A percentile compares a stretch with the other conserved stretches of the same genome.
phyloP scores from a whole-genome alignment of 2,888 invertebrate species.

The Sphaerophoria rueppellii region DNA sequence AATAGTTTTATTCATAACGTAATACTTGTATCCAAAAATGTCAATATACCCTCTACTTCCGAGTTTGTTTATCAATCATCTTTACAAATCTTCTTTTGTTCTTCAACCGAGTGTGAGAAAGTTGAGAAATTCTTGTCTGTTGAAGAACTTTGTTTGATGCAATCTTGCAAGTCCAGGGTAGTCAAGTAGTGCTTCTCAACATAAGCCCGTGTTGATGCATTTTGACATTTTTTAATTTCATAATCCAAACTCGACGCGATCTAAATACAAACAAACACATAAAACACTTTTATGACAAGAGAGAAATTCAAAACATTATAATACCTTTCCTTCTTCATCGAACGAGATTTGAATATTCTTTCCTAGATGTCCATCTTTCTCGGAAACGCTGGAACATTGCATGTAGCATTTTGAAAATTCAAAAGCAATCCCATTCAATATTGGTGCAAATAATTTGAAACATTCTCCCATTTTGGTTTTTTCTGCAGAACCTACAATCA shows the following conservation, averaged over 20 bases:
- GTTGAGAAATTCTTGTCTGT: neutral
- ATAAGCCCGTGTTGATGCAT: slow-evolving; percentile 32
- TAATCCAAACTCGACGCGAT: neutral
- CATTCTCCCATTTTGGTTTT: slow-evolving; percentile 13
- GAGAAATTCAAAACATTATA: neutral
- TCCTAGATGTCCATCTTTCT: neutral
- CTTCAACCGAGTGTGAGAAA: neutral
- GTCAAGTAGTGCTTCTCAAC: slow-evolving; percentile 21
- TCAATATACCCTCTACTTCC: too few relatives aligned
- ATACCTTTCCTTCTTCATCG: neutral
- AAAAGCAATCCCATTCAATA: neutral
- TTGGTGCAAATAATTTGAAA: slow-evolving; percentile 4
- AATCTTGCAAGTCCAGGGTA: slow-evolving; percentile 5
- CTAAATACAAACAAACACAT: neutral
- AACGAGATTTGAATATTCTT: neutral
- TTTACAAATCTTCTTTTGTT: neutral
- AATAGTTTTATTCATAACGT: too few relatives aligned
- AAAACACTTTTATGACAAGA: neutral
- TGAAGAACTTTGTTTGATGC: neutral
- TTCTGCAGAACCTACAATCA: slow-evolving; percentile 4
- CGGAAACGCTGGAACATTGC: neutral
- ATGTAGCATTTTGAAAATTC: slow-evolving; percentile 27
- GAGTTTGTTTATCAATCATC: neutral
- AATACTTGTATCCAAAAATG: too few relatives aligned
- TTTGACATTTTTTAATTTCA: slow-evolving; percentile 43